Evolutionary conservation across 2,888 invertebrate species (phyloP).

Genomic region (Acrobasis suavella): DNA sequence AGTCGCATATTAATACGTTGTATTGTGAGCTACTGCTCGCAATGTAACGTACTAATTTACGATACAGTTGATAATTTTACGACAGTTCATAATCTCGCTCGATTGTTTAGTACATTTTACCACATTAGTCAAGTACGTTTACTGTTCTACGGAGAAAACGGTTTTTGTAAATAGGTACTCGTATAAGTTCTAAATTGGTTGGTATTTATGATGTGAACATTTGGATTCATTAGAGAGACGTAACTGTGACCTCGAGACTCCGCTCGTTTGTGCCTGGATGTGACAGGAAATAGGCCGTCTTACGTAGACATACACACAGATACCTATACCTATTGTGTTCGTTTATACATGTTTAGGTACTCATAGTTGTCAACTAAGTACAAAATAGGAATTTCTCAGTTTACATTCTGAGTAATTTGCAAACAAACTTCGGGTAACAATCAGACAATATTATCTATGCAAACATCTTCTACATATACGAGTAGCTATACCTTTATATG

Average conservation of each 20-base stretch:
- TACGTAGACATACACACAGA: background rate
- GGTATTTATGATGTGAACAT: slow-evolving; percentile 17
- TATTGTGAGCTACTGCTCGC: too few relatives aligned
- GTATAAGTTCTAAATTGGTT: background rate
- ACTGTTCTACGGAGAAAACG: background rate
- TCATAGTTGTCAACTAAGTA: background rate
- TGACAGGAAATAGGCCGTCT: slow-evolving; percentile 58
- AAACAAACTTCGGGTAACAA: slow-evolving; percentile 2
- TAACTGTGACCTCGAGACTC: slow-evolving; percentile 24
- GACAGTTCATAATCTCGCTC: too few relatives aligned
- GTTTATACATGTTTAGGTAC: background rate
- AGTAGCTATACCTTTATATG: background rate
- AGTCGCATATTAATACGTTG: too few relatives aligned
- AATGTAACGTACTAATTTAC: too few relatives aligned
- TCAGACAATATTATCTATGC: slow-evolving; percentile 12
- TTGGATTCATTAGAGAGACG: slow-evolving; percentile 27
- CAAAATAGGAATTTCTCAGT: slow-evolving; percentile 5
- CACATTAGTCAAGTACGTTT: too few relatives aligned
- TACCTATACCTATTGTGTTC: background rate
- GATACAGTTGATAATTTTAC: too few relatives aligned
- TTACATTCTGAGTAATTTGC: slow-evolving; percentile 13
- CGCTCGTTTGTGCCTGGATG: slow-evolving; percentile 54
- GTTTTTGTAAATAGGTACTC: background rate
- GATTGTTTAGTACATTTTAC: too few relatives aligned
- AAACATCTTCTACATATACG: slow-evolving; percentile 4